These are phyloP conservation scores for Bettongia penicillata DNA, from an alignment of 2,113 vertebrate genomes.

Conservation along the genomic window DNA sequence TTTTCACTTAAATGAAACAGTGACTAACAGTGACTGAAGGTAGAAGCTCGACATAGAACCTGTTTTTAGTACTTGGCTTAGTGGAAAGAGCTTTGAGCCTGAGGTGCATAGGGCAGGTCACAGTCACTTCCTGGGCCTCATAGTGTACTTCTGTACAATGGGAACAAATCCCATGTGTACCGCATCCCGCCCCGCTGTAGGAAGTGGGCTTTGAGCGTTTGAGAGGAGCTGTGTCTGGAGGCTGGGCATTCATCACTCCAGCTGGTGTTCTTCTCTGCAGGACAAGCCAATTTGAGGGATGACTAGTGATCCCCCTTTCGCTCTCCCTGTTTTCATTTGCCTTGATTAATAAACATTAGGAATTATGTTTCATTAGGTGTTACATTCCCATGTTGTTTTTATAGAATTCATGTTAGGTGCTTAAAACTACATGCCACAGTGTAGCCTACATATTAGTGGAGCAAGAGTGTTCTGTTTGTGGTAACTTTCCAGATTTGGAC, in stretches of 20 bases:
- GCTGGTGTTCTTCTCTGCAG: background rate
- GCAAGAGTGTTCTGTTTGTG: conserved; percentile 63
- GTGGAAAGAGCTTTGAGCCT: background rate
- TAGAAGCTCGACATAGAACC: background rate
- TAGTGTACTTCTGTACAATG: background rate
- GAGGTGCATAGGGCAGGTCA: background rate
- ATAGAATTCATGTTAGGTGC: conserved; percentile 26
- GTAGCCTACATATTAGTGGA: conserved; percentile 26
- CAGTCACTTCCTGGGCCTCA: background rate
- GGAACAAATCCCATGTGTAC: background rate
- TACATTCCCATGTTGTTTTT: conserved; percentile 39
- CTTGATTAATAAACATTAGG: background rate
- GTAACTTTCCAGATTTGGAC: conserved; percentile 50
- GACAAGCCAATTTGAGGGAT: background rate
- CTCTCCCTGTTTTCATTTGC: background rate
- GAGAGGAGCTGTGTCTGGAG: background rate
- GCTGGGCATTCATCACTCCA: background rate
- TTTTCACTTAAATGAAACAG: background rate
- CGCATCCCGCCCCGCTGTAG: too few relatives aligned
- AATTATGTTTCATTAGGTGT: background rate
- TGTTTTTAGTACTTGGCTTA: background rate
- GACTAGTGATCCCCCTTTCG: background rate
- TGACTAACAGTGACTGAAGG: background rate
- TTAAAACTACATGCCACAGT: conserved; percentile 7
- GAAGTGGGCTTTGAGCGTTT: background rate